These are phyloP conservation scores for Betta splendens DNA, from an alignment of 2,797 vertebrate genomes.

Conservation along the genomic window DNA sequence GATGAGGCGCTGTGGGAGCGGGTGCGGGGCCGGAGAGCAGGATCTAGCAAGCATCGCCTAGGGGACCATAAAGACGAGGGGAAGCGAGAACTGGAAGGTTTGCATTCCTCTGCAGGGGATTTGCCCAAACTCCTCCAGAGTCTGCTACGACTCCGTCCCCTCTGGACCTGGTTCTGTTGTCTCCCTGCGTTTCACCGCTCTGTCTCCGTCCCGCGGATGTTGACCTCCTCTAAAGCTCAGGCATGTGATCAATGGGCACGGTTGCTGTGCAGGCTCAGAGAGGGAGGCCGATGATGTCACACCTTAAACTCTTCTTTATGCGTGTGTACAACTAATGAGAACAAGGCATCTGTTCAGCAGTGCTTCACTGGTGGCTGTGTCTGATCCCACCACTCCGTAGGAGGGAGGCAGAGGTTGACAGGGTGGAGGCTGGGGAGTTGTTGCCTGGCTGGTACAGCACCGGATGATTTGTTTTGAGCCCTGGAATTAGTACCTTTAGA, in stretches of 20 bases:
- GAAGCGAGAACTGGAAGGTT: conserved; percentile 51
- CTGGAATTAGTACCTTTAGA: conserved; percentile 32
- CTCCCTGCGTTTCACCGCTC: conserved; percentile 13
- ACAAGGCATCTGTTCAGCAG: neutral
- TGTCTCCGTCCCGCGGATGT: conserved; percentile 1
- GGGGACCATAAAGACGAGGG: conserved; percentile 53
- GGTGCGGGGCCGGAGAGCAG: conserved; percentile 31
- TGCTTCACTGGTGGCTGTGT: neutral
- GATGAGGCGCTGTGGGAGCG: conserved; percentile 19
- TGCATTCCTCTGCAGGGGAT: conserved; percentile 59
- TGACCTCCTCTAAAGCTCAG: conserved; percentile 22
- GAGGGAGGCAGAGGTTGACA: neutral
- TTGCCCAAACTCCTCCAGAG: conserved; percentile 21
- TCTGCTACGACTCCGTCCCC: neutral
- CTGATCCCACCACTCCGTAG: neutral
- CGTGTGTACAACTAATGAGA: conserved; percentile 16
- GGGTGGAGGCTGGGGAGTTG: neutral
- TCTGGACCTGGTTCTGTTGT: conserved; percentile 1
- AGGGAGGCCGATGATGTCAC: conserved; percentile 23
- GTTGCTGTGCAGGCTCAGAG: conserved; percentile 36
- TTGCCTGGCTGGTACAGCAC: conserved; percentile 26
- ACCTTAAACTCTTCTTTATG: conserved; percentile 5
- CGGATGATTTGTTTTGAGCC: conserved; percentile 27
- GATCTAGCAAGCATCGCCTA: conserved; percentile 54
- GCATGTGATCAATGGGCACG: conserved; percentile 52